Evolutionary conservation across 2,888 invertebrate species (phyloP), one percentile per base, ranked within the genome.

Genomic region (Aleiodes alternator): DNA sequence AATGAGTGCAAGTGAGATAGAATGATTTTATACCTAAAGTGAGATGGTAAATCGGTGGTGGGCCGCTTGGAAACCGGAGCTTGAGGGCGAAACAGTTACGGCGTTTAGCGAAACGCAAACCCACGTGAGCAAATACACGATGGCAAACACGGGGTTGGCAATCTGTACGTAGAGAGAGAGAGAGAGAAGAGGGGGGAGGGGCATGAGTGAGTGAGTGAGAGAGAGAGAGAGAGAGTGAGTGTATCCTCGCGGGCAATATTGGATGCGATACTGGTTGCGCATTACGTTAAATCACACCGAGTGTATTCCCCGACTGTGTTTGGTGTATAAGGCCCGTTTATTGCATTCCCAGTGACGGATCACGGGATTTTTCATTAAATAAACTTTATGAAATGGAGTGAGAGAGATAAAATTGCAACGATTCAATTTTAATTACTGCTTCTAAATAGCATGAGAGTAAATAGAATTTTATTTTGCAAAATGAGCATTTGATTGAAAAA

Each of bases 281-380:
- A 82, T 80, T 78, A 77, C 81, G 80, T 80, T 76, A 76, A 76
- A 76, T 76, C 76, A 72, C 72, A 72, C 68, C 50, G 55, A 61
- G n/a, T 31, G 53, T 38, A 50, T 16, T 2, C 31, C 29, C 50
- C 50, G n/a, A n/a, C 59, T 31, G 57, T 48, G 9, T 66, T 71
- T 57, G 57, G 50, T 34, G 43, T 51, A 68, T 68, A 51, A 57
- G 48, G 72, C 72, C n/a, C 61, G 31, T 76, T 76, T 72, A 76
- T 76, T 76, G 76, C 76, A 72, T 72, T 76, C 43, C 53, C 43
- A 59, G 16, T 64, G n/a, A 48, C 64, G 43, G 43, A 64, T 64
- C 64, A 43, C 48, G 14, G 23, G 23, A 64, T 72, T 75, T 68
- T 75, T 72, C 48, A 56, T 71, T 57, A 31, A 7, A 48, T 43